A percentile compares a stretch with the other conserved stretches of the same genome.
phyloP scores from a whole-genome alignment of 2,888 invertebrate species.

The Platerodrilus igneus region DNA sequence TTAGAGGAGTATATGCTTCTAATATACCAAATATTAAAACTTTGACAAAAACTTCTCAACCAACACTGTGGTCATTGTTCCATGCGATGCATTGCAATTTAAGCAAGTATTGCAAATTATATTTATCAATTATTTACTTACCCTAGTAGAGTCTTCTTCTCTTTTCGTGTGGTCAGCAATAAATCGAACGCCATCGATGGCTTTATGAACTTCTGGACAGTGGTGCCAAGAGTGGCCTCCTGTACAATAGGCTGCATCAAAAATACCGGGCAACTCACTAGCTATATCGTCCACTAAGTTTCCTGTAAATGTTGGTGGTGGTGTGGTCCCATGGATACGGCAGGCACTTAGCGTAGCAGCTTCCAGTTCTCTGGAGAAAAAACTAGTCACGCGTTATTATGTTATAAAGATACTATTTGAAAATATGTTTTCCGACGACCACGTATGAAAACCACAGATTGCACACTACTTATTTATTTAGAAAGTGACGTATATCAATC shows the following conservation, averaged over 20 bases:
- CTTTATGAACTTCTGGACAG: conserved; percentile 88
- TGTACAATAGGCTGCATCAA: conserved; percentile 44
- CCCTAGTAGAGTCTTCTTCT: conserved; percentile 87
- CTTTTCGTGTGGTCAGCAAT: conserved; percentile 90
- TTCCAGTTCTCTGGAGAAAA: conserved; percentile 51
- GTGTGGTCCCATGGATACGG: conserved; percentile 58
- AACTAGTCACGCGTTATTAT: too few relatives aligned
- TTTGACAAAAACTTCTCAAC: too few relatives aligned
- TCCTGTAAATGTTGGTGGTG: conserved; percentile 51
- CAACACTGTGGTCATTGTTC: too few relatives aligned
- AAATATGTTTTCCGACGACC: too few relatives aligned
- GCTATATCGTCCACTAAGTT: conserved; percentile 50
- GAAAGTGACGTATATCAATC: too few relatives aligned
- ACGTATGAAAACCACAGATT: too few relatives aligned
- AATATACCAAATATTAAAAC: too few relatives aligned
- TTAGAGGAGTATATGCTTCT: too few relatives aligned
- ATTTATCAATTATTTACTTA: conserved; percentile 48
- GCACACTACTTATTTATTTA: too few relatives aligned
- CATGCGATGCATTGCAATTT: too few relatives aligned
- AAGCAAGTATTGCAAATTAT: too few relatives aligned
- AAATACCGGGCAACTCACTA: conserved; percentile 41
- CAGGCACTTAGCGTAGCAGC: conserved; percentile 54
- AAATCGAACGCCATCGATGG: conserved; percentile 87
- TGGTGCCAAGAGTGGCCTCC: conserved; percentile 76
- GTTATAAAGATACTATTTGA: too few relatives aligned